Percentiles rank a stretch among this genome's conserved stretches.
Conservation (phyloP, 2,113 vertebrate species). For the Jacana jacana region DNA sequence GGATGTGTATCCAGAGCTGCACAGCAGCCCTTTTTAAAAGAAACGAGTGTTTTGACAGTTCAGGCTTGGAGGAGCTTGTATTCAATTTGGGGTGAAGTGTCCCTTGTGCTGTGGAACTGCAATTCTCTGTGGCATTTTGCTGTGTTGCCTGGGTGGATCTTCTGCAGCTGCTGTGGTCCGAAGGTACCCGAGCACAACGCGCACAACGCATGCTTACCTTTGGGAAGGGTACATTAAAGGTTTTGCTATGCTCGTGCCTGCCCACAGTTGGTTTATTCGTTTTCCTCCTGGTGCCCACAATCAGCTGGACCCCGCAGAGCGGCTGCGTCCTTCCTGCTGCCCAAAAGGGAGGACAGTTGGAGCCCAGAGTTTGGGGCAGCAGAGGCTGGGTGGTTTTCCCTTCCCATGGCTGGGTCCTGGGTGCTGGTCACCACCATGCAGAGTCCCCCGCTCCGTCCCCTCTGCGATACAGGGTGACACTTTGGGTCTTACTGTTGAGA, state of each 20-base stretch:
- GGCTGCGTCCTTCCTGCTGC: not conserved
- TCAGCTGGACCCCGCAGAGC: rapidly evolving
- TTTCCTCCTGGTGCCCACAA: rapidly evolving
- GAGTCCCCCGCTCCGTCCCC: rapidly evolving
- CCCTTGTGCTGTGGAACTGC: not conserved
- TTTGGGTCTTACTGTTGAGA: not conserved
- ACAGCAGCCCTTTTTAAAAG: not conserved
- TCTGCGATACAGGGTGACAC: rapidly evolving
- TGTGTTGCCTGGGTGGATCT: not conserved
- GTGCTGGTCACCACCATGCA: not conserved
- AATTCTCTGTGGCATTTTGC: not conserved
- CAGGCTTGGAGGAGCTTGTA: rapidly evolving
- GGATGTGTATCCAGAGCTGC: not conserved
- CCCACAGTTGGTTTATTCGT: not conserved
- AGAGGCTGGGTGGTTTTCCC: not conserved
- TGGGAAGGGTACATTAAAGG: conserved; percentile 25
- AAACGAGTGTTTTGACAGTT: not conserved
- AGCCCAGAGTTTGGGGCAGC: not conserved
- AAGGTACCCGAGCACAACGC: not conserved
- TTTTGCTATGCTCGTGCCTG: not conserved
- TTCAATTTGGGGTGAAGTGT: not conserved
- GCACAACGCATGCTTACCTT: not conserved
- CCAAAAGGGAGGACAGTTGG: not conserved
- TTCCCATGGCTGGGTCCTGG: not conserved
- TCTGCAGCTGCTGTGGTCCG: not conserved